Base-by-base conservation (phyloP, 23 tunicate genomes). In the Trididemnum clinides region DNA sequence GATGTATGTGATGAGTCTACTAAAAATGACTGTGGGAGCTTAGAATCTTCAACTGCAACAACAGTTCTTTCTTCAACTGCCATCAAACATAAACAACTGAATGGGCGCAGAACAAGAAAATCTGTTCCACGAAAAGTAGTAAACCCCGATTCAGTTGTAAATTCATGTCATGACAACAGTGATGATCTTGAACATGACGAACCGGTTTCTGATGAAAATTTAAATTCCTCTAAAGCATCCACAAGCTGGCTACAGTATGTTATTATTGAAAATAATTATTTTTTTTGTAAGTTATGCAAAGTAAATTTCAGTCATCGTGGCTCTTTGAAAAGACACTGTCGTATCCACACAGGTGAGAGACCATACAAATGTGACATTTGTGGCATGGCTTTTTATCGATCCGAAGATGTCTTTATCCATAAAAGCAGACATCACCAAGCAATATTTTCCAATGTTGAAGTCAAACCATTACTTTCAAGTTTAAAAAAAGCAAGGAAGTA, bases 31-130 rank as follows among this genome's bases (percentile, higher is more conserved):
- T 7, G 15, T 44, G 54, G 54, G 54, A 28, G 22, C 20, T 28
- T 59, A 59, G 54, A 15, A 15, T 7, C 12, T 44, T 7, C 10
- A 10, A 44, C 15, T 44, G 54, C 54, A 44, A 12, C 3, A n/a
- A 59, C 20, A 59, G 20, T 28, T 10, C 23, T 59, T 5, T 29
- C 75, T 28, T 28, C 75, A 4, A 66, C 12, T 66, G n/a, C 5
- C n/a, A 66, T 4, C 7, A 32, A 31, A 3, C 30, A 31, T 4
- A 31, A 31, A 66, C 36, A 3, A 15, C 6, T 29, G 18, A 66
- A 66, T 23, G 75, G 75, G 6, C 30, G 31, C 30, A 66, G 75
- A 66, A 66, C 75, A 29, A 66, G 75, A 66, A 66, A 66, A 66
- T 66, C 75, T 66, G 7, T 29, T 31, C 75, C 75, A 7, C 30